A percentile compares a stretch with the other conserved stretches of the same genome.
phyloP scores from a whole-genome alignment of 2,797 vertebrate genomes.

The Xiphorhynchus erythropygius region DNA sequence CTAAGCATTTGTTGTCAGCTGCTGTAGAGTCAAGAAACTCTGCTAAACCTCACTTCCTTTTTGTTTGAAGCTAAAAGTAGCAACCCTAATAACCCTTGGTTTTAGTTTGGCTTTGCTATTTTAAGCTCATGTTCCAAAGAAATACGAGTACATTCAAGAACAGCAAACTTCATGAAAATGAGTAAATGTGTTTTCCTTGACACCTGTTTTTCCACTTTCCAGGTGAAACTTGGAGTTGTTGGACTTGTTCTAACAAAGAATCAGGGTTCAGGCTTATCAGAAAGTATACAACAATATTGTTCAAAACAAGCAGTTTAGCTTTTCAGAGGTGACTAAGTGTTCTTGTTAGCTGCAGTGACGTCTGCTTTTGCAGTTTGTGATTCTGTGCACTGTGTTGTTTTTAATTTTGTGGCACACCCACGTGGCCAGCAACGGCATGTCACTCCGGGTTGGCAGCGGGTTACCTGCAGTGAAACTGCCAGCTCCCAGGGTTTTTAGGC shows the following conservation, averaged over 20 bases:
- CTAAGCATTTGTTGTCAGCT: background rate
- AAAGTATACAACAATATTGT: background rate
- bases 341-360: background rate
- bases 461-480: background rate
- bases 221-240: background rate
- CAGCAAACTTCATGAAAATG: background rate
- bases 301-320: background rate
- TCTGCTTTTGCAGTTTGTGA: background rate
- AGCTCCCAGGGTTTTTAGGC: background rate
- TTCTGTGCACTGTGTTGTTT: background rate
- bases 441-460: background rate
- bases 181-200: background rate
- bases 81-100: background rate
- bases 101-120: constrained; percentile 6
- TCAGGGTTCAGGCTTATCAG: background rate
- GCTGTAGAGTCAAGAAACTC: background rate
- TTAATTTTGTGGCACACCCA: constrained; percentile 1
- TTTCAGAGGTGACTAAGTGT: background rate
- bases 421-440: background rate
- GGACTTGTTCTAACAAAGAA: background rate
- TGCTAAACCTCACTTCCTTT: background rate
- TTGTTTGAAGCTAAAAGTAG: background rate
- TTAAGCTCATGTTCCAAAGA: background rate
- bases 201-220: background rate
- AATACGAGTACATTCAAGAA: background rate